Evolutionary conservation across 2,113 vertebrate genomes (phyloP).

Genomic region (Atrichornis clamosus): DNA sequence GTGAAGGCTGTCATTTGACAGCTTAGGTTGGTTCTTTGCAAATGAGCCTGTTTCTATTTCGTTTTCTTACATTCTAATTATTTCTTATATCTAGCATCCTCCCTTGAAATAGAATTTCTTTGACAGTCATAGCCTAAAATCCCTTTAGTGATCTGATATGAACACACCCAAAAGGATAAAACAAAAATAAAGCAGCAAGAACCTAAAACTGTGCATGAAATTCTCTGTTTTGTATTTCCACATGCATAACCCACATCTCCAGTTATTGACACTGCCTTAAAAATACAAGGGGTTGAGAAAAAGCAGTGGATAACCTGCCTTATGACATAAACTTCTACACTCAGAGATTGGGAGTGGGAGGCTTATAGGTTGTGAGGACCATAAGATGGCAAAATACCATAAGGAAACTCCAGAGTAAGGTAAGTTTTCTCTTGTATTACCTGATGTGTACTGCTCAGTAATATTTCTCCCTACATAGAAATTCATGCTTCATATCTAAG

Average conservation of each 20-base stretch:
- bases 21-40: not conserved
- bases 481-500: not conserved
- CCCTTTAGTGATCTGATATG: not conserved
- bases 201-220: not conserved
- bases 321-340: not conserved
- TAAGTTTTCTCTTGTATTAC: not conserved
- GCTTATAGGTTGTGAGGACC: not conserved
- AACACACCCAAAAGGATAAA: not conserved
- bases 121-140: not conserved
- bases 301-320: not conserved
- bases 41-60: not conserved
- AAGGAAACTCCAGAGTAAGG: not conserved
- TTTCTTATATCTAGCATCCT: not conserved
- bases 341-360: fast-evolving
- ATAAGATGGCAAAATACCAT: not conserved
- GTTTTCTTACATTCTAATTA: not conserved
- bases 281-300: not conserved
- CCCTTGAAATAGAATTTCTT: not conserved
- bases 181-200: not conserved
- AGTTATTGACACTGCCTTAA: not conserved
- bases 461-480: not conserved
- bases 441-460: not conserved
- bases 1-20: not conserved
- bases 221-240: not conserved
- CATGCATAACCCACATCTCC: not conserved